Evolutionary conservation across 2,888 invertebrate genomes (phyloP).

Genomic region (Kryphioiulus occultus): DNA sequence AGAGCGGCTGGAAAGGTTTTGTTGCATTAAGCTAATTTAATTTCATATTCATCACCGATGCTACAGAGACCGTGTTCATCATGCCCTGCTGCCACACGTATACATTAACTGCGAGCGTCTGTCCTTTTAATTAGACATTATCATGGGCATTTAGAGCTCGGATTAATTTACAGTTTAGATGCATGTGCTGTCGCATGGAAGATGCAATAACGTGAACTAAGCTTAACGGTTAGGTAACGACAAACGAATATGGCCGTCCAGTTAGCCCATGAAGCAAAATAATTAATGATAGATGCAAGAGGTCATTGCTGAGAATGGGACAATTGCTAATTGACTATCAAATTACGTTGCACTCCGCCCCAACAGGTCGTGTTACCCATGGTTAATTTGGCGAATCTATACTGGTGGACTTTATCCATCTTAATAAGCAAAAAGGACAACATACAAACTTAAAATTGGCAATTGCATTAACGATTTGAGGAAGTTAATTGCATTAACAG

Average conservation of each 20-base stretch:
- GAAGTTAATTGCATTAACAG: too few relatives aligned
- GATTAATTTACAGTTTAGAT: neutral
- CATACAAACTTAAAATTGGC: too few relatives aligned
- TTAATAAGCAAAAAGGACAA: too few relatives aligned
- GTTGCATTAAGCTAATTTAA: slow-evolving; percentile 6
- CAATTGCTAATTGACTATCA: neutral
- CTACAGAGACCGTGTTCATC: neutral
- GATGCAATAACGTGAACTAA: neutral
- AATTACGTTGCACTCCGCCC: neutral
- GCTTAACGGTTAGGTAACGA: too few relatives aligned
- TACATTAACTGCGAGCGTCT: neutral
- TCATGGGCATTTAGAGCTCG: neutral
- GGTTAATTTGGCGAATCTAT: neutral
- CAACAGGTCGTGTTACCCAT: neutral
- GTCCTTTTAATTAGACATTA: neutral
- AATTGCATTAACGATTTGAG: too few relatives aligned
- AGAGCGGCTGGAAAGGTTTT: neutral
- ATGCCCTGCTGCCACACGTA: neutral
- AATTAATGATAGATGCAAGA: neutral
- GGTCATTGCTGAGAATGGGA: neutral
- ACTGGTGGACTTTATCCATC: neutral
- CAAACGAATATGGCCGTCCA: neutral
- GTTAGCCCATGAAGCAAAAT: neutral
- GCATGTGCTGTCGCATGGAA: neutral
- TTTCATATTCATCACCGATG: neutral